Evolutionary conservation across 1,140 invertebrate genomes (phyloP).

Genomic region (Oryzaephilus surinamensis): DNA sequence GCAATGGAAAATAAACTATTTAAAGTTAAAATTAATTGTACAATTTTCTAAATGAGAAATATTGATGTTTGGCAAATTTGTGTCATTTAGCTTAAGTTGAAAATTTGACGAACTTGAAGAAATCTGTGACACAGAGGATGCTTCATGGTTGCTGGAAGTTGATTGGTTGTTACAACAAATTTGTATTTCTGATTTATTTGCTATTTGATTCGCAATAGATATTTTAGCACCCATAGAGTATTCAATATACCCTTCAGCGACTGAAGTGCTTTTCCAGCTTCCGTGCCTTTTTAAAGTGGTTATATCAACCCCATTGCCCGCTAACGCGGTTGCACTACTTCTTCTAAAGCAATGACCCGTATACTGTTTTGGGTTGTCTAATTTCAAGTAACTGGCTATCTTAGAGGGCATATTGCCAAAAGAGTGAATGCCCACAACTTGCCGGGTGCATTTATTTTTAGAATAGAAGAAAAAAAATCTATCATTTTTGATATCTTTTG

Average conservation of each 20-base stretch:
- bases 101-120: no score
- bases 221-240: no score
- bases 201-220: no score
- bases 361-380: conserved; percentile 4
- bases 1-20: no score
- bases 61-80: no score
- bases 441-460: background rate
- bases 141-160: no score
- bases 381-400: conserved; percentile 5
- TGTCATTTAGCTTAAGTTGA: no score
- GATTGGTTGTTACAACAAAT: no score
- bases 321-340: conserved; percentile 1
- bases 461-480: background rate
- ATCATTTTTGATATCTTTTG: background rate
- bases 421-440: conserved; percentile 5
- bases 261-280: conserved; percentile 4
- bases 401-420: conserved; percentile 2
- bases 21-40: no score
- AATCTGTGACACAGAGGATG: no score
- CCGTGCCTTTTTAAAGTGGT: conserved; percentile 3
- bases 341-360: conserved; percentile 7
- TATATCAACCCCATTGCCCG: conserved; percentile 1
- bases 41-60: no score
- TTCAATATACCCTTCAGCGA: conserved; percentile 4
- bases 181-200: no score